Evolutionary conservation across 1,140 invertebrate genomes (phyloP).

Genomic region (Drosophila eugracilis): DNA sequence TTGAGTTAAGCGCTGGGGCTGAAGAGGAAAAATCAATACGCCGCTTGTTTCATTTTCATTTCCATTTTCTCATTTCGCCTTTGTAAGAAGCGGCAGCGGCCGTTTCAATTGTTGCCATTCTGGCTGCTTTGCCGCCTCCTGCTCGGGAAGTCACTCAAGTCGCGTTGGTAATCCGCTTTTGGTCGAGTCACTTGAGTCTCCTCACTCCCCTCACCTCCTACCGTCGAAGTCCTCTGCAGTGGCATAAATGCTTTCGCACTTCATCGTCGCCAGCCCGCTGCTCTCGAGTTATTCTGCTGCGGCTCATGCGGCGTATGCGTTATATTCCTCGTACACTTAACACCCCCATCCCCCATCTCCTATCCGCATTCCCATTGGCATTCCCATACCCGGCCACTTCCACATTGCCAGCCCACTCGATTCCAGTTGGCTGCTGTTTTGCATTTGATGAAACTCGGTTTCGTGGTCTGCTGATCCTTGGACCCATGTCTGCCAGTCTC

Average conservation of each 20-base stretch:
- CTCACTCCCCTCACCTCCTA: not conserved
- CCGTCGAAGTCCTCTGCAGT: conserved; percentile 9
- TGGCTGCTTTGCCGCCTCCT: conserved; percentile 27
- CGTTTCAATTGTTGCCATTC: conserved; percentile 23
- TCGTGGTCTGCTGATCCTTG: conserved; percentile 63
- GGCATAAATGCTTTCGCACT: conserved; percentile 70
- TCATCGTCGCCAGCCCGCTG: conserved; percentile 27
- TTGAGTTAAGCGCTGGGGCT: conserved; percentile 31
- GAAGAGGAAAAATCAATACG: conserved; percentile 64
- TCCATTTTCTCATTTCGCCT: conserved; percentile 21
- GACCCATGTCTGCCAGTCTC: conserved; percentile 39
- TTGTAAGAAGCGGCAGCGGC: conserved; percentile 13
- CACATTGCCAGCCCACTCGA: conserved; percentile 38
- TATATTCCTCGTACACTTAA: conserved; percentile 34
- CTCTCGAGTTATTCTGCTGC: conserved; percentile 31
- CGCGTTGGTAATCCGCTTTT: conserved; percentile 71
- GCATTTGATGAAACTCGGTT: conserved; percentile 55
- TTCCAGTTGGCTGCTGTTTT: conserved; percentile 72
- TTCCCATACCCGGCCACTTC: not conserved
- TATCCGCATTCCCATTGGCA: not conserved
- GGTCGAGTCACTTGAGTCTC: conserved; percentile 62
- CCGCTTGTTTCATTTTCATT: conserved; percentile 58
- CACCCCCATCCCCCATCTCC: not conserved
- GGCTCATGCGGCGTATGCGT: conserved; percentile 60
- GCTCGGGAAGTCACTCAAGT: conserved; percentile 69